Percentiles rank a stretch among this genome's conserved stretches.
phyloP scores from a whole-genome alignment of 2,113 vertebrate genomes.

The Trematomus loennbergii region DNA sequence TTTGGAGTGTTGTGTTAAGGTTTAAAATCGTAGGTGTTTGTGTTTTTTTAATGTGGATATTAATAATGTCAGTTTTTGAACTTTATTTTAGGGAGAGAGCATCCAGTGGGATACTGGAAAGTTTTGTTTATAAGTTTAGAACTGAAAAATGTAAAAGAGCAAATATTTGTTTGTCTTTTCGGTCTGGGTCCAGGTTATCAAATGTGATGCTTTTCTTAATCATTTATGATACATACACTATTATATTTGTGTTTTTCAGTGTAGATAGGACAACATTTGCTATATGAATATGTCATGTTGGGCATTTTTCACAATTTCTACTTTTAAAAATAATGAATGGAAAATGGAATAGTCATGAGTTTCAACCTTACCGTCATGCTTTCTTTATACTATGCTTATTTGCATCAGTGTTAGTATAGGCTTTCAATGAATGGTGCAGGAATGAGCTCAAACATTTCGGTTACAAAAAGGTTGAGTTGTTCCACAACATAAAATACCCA shows the following conservation, averaged over 20 bases:
- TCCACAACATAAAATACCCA: no score
- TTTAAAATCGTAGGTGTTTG: slow-evolving; percentile 52
- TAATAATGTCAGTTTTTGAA: slow-evolving; percentile 32
- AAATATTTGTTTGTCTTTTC: neutral
- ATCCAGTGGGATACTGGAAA: neutral
- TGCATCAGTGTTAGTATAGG: neutral
- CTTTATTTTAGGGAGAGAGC: slow-evolving; percentile 4
- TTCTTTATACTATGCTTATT: neutral
- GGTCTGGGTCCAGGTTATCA: neutral
- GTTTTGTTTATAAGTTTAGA: slow-evolving; percentile 3
- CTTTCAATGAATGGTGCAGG: neutral
- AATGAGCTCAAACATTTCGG: no score
- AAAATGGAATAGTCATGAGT: neutral
- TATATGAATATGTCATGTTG: neutral
- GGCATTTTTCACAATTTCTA: neutral
- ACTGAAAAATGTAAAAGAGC: neutral
- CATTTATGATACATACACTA: neutral
- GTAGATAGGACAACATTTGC: neutral
- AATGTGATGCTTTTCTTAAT: neutral
- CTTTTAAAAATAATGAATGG: neutral
- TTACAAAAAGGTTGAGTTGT: no score
- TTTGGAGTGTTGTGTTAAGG: slow-evolving; percentile 56
- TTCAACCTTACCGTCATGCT: neutral
- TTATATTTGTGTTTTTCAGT: neutral
- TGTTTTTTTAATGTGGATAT: slow-evolving; percentile 45